Evolutionary conservation across 2,797 vertebrate genomes (phyloP).

Genomic region (Sarcophilus harrisii): DNA sequence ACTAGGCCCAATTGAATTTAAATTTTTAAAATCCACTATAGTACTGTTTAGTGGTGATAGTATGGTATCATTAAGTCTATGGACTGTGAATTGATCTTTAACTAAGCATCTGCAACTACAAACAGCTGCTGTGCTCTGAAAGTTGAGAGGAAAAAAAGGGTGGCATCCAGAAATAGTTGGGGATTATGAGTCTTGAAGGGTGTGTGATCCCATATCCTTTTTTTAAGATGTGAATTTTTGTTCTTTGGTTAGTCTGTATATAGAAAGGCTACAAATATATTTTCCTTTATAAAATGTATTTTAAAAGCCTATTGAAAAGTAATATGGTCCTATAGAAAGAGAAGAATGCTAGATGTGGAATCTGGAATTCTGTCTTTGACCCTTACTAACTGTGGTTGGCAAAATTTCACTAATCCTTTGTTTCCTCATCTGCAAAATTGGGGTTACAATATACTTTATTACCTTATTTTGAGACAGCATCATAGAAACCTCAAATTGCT

Average conservation of each 20-base stretch:
- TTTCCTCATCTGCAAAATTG: not conserved
- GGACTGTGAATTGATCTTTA: not conserved
- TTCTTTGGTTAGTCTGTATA: not conserved
- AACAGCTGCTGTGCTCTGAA: not conserved
- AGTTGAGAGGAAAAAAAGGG: not conserved
- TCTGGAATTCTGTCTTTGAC: not conserved
- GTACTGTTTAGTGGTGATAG: not conserved
- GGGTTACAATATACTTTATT: not conserved
- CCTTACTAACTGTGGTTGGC: not conserved
- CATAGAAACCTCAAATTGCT: not conserved
- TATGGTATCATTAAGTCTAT: not conserved
- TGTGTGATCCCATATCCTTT: not conserved
- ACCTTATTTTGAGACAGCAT: not conserved
- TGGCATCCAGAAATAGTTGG: not conserved
- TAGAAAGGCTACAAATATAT: not conserved
- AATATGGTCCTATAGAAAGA: not conserved
- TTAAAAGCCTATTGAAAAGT: not conserved
- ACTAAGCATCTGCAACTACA: not conserved
- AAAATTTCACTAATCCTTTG: not conserved
- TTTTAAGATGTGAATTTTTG: not conserved
- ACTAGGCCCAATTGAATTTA: not conserved
- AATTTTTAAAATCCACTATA: too few species aligned
- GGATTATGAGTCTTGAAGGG: conserved; percentile 1
- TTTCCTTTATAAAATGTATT: not conserved
- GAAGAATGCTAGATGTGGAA: not conserved